Evolutionary conservation across 53 echinoderm and acorn worm species (phyloP).

Genomic region (Paracentrotus lividus): DNA sequence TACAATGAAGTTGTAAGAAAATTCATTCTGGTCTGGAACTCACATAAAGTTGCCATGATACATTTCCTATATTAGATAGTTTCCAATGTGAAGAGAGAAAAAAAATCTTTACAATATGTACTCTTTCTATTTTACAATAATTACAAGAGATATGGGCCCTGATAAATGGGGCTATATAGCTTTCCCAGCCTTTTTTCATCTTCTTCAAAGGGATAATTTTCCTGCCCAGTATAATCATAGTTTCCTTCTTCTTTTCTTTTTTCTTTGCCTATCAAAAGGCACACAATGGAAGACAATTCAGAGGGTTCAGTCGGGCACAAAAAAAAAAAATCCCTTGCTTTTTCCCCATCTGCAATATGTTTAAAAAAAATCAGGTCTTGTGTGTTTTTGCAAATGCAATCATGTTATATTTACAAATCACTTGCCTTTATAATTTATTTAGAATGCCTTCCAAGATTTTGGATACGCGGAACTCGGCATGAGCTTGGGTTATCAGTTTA

Average conservation of each 20-base stretch:
- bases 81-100: constrained; percentile 5
- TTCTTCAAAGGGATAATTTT: constrained; percentile 6
- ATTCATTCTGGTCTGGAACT: neutral
- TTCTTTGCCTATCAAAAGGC: constrained; percentile 57
- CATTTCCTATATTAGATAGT: constrained; percentile 3
- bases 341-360: neutral
- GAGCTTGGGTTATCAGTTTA: neutral
- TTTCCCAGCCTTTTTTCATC: neutral
- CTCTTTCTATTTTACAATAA: constrained; percentile 71
- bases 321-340: neutral
- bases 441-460: neutral
- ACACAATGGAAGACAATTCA: constrained; percentile 67
- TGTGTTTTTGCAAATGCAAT: constrained; percentile 25
- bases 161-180: constrained; percentile 26
- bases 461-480: neutral
- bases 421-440: neutral
- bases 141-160: constrained; percentile 56
- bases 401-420: constrained; percentile 46
- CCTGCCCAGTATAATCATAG: neutral
- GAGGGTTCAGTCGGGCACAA: constrained; percentile 27
- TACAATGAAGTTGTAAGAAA: constrained; percentile 20
- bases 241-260: constrained; percentile 15
- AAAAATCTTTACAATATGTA: constrained; percentile 68
- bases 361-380: neutral
- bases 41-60: neutral